Conservation (phyloP, 2,797 vertebrate species). For the Podarcis siculus region DNA sequence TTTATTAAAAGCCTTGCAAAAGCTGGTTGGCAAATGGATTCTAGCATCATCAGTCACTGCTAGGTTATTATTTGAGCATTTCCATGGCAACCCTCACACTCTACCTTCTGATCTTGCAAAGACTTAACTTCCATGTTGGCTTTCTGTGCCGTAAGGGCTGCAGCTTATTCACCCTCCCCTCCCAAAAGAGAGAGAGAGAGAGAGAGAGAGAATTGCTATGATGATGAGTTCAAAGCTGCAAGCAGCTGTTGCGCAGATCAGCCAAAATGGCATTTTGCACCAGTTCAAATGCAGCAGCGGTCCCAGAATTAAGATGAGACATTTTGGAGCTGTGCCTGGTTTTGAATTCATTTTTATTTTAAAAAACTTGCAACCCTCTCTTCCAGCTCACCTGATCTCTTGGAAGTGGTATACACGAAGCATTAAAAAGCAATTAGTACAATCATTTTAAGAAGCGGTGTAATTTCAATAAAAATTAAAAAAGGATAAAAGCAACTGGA, state of each 20-base stretch:
- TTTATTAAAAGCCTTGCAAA: background rate
- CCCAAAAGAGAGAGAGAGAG: no score
- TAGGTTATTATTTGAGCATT: conserved; percentile 27
- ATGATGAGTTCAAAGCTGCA: background rate
- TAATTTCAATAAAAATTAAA: background rate
- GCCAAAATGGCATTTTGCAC: background rate
- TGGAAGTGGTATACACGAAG: no score
- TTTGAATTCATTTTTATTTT: background rate
- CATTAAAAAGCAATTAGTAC: background rate
- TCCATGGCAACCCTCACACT: conserved; percentile 10
- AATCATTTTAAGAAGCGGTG: no score
- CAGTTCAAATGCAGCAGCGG: background rate
- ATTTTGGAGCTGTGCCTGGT: background rate
- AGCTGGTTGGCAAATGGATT: background rate
- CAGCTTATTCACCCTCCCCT: background rate
- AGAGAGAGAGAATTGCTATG: background rate
- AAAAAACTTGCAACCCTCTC: background rate
- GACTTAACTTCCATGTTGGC: background rate
- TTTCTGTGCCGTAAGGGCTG: background rate
- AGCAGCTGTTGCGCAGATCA: background rate
- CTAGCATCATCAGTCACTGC: conserved; percentile 5
- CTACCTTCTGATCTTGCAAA: background rate
- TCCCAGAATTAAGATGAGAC: background rate
- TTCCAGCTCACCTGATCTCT: background rate
- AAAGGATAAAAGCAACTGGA: background rate